A percentile compares a stretch with the other conserved stretches of the same genome.
Conservation (phyloP, 2,113 vertebrate species). For the Hippopotamus amphibius region DNA sequence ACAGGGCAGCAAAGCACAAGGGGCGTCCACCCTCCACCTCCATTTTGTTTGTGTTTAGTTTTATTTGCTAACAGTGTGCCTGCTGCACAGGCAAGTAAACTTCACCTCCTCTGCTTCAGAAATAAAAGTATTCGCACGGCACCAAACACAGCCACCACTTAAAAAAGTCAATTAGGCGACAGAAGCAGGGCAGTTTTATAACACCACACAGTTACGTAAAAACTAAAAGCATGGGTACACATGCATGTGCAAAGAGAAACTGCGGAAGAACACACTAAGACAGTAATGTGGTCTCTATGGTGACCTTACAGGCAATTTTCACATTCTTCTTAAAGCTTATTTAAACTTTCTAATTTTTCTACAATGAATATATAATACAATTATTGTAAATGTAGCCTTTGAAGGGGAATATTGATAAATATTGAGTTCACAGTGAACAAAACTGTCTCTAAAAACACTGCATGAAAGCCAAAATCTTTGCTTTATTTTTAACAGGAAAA, state of each 20-base stretch:
- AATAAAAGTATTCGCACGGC: background rate
- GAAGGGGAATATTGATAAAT: background rate
- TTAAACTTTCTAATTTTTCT: background rate
- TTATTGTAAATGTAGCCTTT: background rate
- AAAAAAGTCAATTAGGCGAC: background rate
- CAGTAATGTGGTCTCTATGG: fast-evolving
- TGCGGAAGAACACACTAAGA: fast-evolving
- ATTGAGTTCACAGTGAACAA: background rate
- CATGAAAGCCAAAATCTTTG: background rate
- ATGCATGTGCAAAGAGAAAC: fast-evolving
- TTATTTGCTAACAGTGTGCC: fast-evolving
- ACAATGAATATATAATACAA: fast-evolving
- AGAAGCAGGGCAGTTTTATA: background rate
- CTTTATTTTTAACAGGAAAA: background rate
- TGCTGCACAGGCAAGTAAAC: background rate
- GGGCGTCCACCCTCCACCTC: fast-evolving
- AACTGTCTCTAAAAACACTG: background rate
- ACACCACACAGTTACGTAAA: background rate
- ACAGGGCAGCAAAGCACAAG: fast-evolving
- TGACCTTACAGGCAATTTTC: fast-evolving
- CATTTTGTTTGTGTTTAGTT: background rate
- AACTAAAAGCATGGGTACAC: fast-evolving
- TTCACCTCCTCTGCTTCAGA: background rate
- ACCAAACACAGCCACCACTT: background rate
- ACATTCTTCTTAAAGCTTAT: background rate